Evolutionary conservation across 2,113 vertebrate genomes (phyloP), one percentile per base, ranked within the genome.

Genomic region (Actenoides hombroni): DNA sequence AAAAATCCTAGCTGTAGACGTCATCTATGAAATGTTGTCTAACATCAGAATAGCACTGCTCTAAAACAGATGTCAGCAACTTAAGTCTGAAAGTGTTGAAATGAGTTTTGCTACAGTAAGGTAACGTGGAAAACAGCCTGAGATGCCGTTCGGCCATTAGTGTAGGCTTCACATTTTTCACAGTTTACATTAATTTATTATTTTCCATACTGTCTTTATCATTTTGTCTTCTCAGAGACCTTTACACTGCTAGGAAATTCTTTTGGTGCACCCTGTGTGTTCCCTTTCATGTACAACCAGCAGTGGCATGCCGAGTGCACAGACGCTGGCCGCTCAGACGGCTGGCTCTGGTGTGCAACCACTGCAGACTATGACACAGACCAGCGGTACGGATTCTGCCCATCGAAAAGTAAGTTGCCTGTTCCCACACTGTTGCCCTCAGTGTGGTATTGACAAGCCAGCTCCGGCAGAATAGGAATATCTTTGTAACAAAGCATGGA

Each of bases 161-260:
- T 8, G 12, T 3, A 59, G 25, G 33, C 10, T 28, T 60, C 54
- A 49, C 4, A 13, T 81, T 54, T 46, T 16, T 24, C 9, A n/a
- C 24, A 15, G 12, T 35, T 75, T 20, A 21, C 7, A 13, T 63
- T 25, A 0, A 11, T 83, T 26, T 20, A 9, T 21, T 51, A 11
- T 61, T 53, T 84, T 61, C 31, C 8, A 1, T 21, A 3, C 8
- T 57, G 0, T 29, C 6, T 11, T 7, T 77, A 46, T 64, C 7
- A 16, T 48, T 94, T 17, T 90, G 28, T 74, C 78, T 96, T 83
- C 94, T 60, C 94, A 99, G 99, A 98, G 94, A 95, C 97, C 15
- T 99, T 99, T 97, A 98, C 98, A 0, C 83, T 99, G 39, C 96
- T 95, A 28, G 99, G 99, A 13, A 99, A 99, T 65, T 86, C 98